Percentiles rank a stretch among this genome's conserved stretches.
These are phyloP conservation scores for Conger conger DNA, from an alignment of 2,113 vertebrate species.

Conservation along the genomic window DNA sequence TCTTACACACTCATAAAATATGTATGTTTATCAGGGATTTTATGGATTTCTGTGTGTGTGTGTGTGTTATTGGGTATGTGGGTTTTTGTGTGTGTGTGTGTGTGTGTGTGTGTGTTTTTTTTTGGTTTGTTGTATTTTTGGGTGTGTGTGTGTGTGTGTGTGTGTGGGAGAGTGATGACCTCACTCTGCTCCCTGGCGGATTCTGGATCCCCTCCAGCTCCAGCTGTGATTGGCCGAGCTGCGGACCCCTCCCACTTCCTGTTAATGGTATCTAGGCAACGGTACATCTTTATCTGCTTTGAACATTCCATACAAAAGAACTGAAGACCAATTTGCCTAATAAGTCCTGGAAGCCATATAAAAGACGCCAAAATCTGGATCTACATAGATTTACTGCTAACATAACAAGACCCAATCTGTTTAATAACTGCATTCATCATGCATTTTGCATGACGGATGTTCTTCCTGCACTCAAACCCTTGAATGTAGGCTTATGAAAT, in stretches of 20 bases:
- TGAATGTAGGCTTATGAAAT: constrained; percentile 15
- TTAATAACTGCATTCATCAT: constrained; percentile 18
- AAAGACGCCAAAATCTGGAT: not conserved
- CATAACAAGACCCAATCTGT: not conserved
- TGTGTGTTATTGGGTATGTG: too few relatives aligned
- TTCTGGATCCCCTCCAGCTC: not conserved
- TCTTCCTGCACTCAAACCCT: not conserved
- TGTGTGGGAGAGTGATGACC: constrained; percentile 22
- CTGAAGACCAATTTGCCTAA: not conserved
- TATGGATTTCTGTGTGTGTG: not conserved
- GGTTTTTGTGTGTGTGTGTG: not conserved
- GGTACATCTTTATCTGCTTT: not conserved
- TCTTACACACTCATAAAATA: not conserved
- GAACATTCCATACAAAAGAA: not conserved
- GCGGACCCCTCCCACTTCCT: constrained; percentile 15
- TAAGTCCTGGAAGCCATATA: not conserved
- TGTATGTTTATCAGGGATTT: not conserved
- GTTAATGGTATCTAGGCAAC: not conserved
- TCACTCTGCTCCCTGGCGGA: constrained; percentile 14
- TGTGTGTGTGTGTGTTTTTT: not conserved
- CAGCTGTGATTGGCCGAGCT: not conserved
- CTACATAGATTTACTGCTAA: not conserved
- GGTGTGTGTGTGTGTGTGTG: not conserved
- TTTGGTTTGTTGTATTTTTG: too few relatives aligned
- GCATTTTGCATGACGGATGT: not conserved